Evolutionary conservation across 2,797 vertebrate species (phyloP), one percentile per base, ranked within the genome.

Genomic region (Natrix natrix): DNA sequence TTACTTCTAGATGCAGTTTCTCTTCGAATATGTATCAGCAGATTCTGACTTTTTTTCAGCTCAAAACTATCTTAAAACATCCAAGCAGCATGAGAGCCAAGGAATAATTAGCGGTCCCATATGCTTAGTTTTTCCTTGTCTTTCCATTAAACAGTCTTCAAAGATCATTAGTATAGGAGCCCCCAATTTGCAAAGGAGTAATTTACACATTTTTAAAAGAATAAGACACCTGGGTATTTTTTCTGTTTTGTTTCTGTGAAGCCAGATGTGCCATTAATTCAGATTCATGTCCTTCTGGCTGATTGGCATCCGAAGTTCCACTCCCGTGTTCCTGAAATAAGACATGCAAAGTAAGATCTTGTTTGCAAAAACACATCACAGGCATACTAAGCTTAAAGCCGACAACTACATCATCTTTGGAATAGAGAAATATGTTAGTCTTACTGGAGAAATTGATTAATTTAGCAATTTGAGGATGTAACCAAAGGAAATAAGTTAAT

Each of bases 211-310:
- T 55, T 91, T 74, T 24, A 74, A 88, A 93, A 48, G 16, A 61
- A 13, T 88, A 32, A 91, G n/a, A 91, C 92, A 99, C 99, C 98
- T 99, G 98, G 1, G 99, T 99, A 78, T 98, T 98, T 95, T 97
- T 98, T 93, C 94, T 98, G 94, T 98, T 98, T 94, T 98, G 98
- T 83, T 96, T 98, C 95, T 98, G 98, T 87, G 98, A 98, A 66
- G 98, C 97, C 97, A 99, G 95, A 22, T 97, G 98, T 10, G 99
- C 98, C 57, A 98, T 98, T 89, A 97, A 96, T 7, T 98, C 98
- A 10, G 99, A 99, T 94, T 99, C 98, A 12, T 99, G 99, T 5
- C 99, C 99, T 96, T 99, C 99, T 61, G 98, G 98, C 86, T 99
- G 98, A 96, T 98, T 99, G 92, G 99, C 99, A 59, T 99, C 99